A percentile compares a stretch with the other conserved stretches of the same genome.
These are phyloP conservation scores for Bugulina stolonifera DNA, from an alignment of 2,888 invertebrate species.

Conservation along the genomic window DNA sequence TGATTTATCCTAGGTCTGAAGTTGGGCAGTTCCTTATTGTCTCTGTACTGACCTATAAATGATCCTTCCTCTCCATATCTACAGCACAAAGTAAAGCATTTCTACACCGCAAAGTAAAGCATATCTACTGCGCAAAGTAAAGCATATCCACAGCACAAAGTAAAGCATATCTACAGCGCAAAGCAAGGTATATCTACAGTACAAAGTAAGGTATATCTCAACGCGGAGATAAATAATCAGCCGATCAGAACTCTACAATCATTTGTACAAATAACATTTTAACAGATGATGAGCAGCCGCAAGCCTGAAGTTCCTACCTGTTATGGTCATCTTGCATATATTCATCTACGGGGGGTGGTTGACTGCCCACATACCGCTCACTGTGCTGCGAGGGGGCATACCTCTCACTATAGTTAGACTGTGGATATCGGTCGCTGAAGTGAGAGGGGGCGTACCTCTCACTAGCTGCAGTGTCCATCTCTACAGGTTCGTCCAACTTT, in stretches of 20 bases:
- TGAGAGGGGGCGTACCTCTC: constrained; percentile 22
- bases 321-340: constrained; percentile 22
- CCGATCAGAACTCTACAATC: too few relatives aligned
- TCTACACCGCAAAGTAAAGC: too few relatives aligned
- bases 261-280: too few relatives aligned
- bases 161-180: too few relatives aligned
- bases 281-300: too few relatives aligned
- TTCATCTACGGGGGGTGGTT: not conserved
- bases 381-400: constrained; percentile 23
- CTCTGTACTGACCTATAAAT: constrained; percentile 17
- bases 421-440: constrained; percentile 15
- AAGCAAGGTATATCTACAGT: too few relatives aligned
- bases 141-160: not conserved
- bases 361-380: constrained; percentile 16
- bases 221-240: too few relatives aligned
- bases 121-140: too few relatives aligned
- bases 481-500: not conserved
- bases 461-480: not conserved
- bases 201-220: too few relatives aligned
- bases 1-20: not conserved
- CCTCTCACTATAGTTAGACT: not conserved
- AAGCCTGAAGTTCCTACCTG: too few relatives aligned
- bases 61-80: constrained; percentile 24
- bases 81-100: too few relatives aligned
- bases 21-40: constrained; percentile 24